Percentiles rank a stretch among this genome's conserved stretches.
Conservation (phyloP, 1,140 invertebrate genomes). For the Hylyphantes graminicola region DNA sequence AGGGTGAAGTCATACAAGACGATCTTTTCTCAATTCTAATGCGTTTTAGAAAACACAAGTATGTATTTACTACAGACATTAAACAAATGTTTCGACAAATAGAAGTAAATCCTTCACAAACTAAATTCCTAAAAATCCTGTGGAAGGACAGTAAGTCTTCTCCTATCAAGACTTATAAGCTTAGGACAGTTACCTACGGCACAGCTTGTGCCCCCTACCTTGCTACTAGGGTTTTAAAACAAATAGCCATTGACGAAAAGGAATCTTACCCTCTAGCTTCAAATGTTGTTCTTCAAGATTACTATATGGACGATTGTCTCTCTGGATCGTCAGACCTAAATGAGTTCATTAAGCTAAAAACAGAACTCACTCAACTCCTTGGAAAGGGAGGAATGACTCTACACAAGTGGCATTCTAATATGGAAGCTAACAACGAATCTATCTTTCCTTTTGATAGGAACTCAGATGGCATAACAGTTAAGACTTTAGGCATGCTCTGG, state of each 20-base stretch:
- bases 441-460: neutral
- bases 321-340: neutral
- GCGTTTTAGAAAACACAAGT: slow-evolving; percentile 50
- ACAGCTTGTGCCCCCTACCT: slow-evolving; percentile 64
- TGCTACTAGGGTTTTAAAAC: slow-evolving; percentile 63
- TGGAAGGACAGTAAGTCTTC: slow-evolving; percentile 61
- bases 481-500: slow-evolving; percentile 4
- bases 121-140: slow-evolving; percentile 63
- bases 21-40: slow-evolving; percentile 17
- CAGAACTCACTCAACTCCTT: slow-evolving; percentile 1
- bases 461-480: neutral
- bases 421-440: neutral
- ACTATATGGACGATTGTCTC: slow-evolving; percentile 12
- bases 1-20: neutral
- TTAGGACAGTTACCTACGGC: slow-evolving; percentile 66
- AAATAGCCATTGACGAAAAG: slow-evolving; percentile 63
- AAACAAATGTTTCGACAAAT: slow-evolving; percentile 63
- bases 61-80: slow-evolving; percentile 62
- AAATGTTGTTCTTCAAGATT: neutral
- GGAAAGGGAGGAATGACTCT: too few species aligned
- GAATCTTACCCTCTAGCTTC: slow-evolving; percentile 21
- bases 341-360: neutral
- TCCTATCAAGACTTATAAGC: slow-evolving; percentile 62
- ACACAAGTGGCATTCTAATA: neutral
- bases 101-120: slow-evolving; percentile 64